phyloP scores from a whole-genome alignment of 2,888 invertebrate genomes.

The Cylindroiulus punctatus region DNA sequence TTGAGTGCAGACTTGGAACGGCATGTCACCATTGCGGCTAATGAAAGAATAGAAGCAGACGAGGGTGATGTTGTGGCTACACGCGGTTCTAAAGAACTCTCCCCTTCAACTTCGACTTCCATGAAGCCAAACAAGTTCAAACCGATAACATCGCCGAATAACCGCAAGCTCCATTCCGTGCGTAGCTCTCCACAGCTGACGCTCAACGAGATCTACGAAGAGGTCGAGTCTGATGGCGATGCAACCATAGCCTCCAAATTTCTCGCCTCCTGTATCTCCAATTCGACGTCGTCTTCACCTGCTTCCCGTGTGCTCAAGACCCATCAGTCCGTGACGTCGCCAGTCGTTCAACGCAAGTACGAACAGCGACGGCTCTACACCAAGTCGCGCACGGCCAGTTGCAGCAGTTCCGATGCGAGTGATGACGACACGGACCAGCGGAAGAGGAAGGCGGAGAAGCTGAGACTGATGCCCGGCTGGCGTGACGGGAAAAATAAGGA shows the following conservation, averaged over 20 bases:
- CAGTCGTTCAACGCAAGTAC: conserved; percentile 66
- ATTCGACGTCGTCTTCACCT: conserved; percentile 61
- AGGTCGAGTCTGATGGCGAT: conserved; percentile 69
- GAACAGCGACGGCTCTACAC: conserved; percentile 73
- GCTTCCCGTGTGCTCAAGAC: conserved; percentile 56
- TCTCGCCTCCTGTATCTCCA: conserved; percentile 61
- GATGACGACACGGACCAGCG: conserved; percentile 77
- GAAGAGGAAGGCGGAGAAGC: conserved; percentile 77
- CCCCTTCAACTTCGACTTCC: conserved; percentile 59
- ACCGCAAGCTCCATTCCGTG: conserved; percentile 67
- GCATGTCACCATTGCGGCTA: conserved; percentile 1
- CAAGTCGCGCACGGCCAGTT: conserved; percentile 83
- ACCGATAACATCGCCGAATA: conserved; percentile 72
- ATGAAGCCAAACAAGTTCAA: conserved; percentile 69
- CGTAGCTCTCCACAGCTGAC: conserved; percentile 69
- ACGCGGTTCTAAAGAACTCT: background rate
- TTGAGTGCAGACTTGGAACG: conserved; percentile 36
- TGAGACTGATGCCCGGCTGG: conserved; percentile 68
- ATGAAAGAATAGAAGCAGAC: conserved; percentile 30
- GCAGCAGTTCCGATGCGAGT: conserved; percentile 93
- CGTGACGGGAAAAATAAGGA: conserved; percentile 34
- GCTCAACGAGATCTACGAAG: conserved; percentile 77
- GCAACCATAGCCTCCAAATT: conserved; percentile 54
- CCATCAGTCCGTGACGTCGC: conserved; percentile 63
- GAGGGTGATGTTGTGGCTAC: background rate